phyloP scores from a whole-genome alignment of 2,113 vertebrate species.

The Hucho hucho region DNA sequence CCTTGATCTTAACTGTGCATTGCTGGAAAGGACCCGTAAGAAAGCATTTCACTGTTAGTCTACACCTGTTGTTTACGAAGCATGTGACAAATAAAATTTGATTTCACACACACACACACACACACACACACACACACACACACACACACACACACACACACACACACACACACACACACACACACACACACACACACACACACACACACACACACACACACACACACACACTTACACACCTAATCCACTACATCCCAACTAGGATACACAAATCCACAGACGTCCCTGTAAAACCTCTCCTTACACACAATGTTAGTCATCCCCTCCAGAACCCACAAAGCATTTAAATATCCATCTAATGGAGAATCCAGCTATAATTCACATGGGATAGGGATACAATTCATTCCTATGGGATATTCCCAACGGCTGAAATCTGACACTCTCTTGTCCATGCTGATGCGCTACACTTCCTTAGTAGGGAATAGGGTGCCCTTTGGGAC shows the following conservation, averaged over 20 bases:
- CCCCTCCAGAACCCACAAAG: not conserved
- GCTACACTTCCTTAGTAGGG: no score
- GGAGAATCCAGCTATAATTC: slow-evolving; percentile 22
- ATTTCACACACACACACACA: no score
- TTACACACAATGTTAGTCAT: not conserved
- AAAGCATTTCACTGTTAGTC: no score
- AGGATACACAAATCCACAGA: not conserved
- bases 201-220: no score
- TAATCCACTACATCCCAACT: not conserved
- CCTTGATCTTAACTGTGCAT: no score
- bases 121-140: not conserved
- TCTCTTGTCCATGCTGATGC: slow-evolving; percentile 24
- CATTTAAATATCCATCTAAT: not conserved
- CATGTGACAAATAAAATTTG: no score
- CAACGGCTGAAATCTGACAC: slow-evolving; percentile 27
- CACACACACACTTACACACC: slow-evolving; percentile 11
- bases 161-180: not conserved
- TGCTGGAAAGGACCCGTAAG: no score
- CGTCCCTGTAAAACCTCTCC: not conserved
- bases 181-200: not conserved
- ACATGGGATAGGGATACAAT: slow-evolving; percentile 36
- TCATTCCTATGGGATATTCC: slow-evolving; percentile 8
- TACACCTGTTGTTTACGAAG: no score
- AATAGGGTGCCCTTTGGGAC: no score
- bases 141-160: not conserved